Percentiles rank a stretch among this genome's conserved stretches.
Conservation (phyloP, 2,797 vertebrate species). For the Molothrus aeneus region DNA sequence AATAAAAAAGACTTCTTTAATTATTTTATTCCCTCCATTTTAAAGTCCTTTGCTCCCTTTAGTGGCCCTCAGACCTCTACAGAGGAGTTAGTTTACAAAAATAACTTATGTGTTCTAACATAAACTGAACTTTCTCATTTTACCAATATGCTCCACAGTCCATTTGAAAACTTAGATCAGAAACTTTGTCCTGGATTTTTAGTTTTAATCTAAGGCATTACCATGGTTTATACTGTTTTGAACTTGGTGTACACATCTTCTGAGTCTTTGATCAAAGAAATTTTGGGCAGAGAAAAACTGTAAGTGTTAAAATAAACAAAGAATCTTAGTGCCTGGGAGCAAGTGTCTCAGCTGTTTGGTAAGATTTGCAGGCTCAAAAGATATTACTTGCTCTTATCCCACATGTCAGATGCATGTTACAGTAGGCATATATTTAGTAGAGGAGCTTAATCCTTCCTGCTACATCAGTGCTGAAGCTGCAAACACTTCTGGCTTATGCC, state of each 20-base stretch:
- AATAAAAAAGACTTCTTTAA: not conserved
- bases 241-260: not conserved
- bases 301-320: not conserved
- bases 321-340: not conserved
- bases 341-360: not conserved
- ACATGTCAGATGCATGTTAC: not conserved
- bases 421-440: not conserved
- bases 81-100: not conserved
- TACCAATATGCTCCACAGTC: not conserved
- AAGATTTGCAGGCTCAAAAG: not conserved
- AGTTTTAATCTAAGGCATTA: not conserved
- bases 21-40: not conserved
- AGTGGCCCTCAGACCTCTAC: not conserved
- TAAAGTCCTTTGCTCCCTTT: not conserved
- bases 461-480: not conserved
- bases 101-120: not conserved
- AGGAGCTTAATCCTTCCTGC: conserved; percentile 3
- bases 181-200: not conserved
- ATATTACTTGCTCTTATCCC: not conserved
- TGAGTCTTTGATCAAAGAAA: not conserved
- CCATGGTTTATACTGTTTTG: not conserved
- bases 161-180: not conserved
- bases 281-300: not conserved
- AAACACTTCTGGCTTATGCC: not conserved
- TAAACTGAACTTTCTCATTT: not conserved